Evolutionary conservation across 2,113 vertebrate genomes (phyloP).

Genomic region (Clinocottus analis): DNA sequence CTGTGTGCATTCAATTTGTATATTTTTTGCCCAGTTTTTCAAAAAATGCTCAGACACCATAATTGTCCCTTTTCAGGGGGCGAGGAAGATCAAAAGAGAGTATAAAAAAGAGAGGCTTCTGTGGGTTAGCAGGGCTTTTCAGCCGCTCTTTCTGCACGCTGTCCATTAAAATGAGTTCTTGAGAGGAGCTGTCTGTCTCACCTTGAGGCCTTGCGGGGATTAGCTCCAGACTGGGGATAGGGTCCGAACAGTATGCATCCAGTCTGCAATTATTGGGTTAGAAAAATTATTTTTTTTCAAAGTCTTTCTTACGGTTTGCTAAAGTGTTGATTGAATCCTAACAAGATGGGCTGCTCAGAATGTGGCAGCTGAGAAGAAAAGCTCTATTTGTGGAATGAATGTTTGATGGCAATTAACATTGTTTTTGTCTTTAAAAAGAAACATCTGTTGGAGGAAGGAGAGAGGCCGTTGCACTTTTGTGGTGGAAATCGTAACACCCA

Average conservation of each 20-base stretch:
- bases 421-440: not conserved
- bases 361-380: conserved; percentile 3
- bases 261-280: conserved; percentile 52
- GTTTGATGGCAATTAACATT: not conserved
- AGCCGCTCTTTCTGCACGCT: conserved; percentile 41
- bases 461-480: not conserved
- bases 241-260: conserved; percentile 43
- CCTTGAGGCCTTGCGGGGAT: conserved; percentile 51
- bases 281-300: conserved; percentile 34
- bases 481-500: not conserved
- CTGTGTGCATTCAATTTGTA: conserved; percentile 6
- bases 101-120: conserved; percentile 10
- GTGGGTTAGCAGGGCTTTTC: conserved; percentile 31
- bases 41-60: conserved; percentile 20
- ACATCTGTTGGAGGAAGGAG: no score
- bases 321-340: conserved; percentile 10
- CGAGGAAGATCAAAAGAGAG: conserved; percentile 31
- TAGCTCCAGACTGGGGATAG: conserved; percentile 53
- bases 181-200: conserved; percentile 59
- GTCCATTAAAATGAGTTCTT: conserved; percentile 57
- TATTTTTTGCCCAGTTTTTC: conserved; percentile 10
- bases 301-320: conserved; percentile 10
- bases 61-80: conserved; percentile 20
- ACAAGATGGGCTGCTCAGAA: conserved; percentile 7
- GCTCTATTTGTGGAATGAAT: not conserved